Percentiles rank a stretch among this genome's conserved stretches.
Conservation (phyloP, 2,888 invertebrate species). For the Athetis lepigone region DNA sequence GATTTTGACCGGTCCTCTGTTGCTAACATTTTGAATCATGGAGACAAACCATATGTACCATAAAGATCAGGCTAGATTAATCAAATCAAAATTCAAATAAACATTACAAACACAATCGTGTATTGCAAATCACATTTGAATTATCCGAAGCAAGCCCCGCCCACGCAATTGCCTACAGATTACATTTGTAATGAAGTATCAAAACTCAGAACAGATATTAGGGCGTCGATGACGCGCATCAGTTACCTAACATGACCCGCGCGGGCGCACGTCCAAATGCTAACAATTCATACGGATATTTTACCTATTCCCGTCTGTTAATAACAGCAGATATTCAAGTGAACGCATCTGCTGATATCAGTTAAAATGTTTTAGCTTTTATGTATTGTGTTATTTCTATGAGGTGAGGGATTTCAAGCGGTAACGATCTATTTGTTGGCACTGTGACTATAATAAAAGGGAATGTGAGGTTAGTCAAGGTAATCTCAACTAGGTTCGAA, state of each 20-base stretch:
- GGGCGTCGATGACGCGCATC: slow-evolving; percentile 62
- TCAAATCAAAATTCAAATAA: slow-evolving; percentile 54
- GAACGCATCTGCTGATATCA: slow-evolving; percentile 58
- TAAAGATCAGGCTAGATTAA: slow-evolving; percentile 47
- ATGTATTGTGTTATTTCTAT: slow-evolving; percentile 37
- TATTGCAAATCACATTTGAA: slow-evolving; percentile 55
- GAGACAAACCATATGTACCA: slow-evolving; percentile 29
- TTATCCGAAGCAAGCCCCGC: slow-evolving; percentile 42
- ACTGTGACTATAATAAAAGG: slow-evolving; percentile 44
- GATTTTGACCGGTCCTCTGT: slow-evolving; percentile 6
- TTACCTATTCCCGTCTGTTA: slow-evolving; percentile 64
- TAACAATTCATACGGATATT: slow-evolving; percentile 63
- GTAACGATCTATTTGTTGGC: slow-evolving; percentile 38
- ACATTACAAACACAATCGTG: slow-evolving; percentile 47
- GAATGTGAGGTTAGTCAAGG: slow-evolving; percentile 28
- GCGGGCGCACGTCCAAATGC: slow-evolving; percentile 64
- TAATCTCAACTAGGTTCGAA: not conserved
- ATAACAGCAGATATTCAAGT: slow-evolving; percentile 55
- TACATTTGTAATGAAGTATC: slow-evolving; percentile 63
- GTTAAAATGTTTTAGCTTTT: slow-evolving; percentile 61
- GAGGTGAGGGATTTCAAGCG: slow-evolving; percentile 43
- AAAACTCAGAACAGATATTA: slow-evolving; percentile 60
- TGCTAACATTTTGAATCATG: slow-evolving; percentile 7
- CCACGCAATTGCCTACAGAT: slow-evolving; percentile 58
- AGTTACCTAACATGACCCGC: slow-evolving; percentile 60